phyloP scores from a whole-genome alignment of 2,888 invertebrate genomes.

The Acanthacorydalis orientalis region DNA sequence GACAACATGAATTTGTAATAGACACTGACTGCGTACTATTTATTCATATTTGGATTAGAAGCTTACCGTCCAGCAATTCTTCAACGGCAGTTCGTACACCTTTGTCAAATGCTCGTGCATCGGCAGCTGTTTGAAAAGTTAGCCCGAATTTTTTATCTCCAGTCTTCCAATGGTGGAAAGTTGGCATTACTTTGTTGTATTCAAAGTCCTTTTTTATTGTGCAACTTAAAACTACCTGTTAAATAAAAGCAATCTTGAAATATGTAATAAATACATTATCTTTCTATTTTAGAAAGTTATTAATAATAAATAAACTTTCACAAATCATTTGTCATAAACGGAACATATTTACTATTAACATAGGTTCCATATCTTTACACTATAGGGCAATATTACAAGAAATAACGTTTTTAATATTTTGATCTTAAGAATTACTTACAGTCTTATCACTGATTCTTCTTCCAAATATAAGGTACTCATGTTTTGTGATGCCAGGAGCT shows the following conservation, averaged over 20 bases:
- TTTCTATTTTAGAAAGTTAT: no score
- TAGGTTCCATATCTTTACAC: no score
- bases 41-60: background rate
- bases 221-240: constrained; percentile 81
- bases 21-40: background rate
- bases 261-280: no score
- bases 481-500: constrained; percentile 39
- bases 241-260: no score
- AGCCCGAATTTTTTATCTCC: constrained; percentile 90
- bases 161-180: constrained; percentile 95
- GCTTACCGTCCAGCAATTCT: constrained; percentile 77
- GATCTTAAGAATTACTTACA: constrained; percentile 35
- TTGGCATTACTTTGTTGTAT: constrained; percentile 95
- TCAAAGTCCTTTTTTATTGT: constrained; percentile 90
- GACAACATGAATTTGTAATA: background rate
- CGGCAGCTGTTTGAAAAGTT: constrained; percentile 89
- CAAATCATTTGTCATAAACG: no score
- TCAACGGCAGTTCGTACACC: constrained; percentile 80
- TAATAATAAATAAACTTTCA: no score
- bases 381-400: no score
- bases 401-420: background rate
- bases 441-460: constrained; percentile 83
- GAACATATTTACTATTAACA: no score
- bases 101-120: constrained; percentile 86
- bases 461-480: constrained; percentile 87